Evolutionary conservation across 2,888 invertebrate genomes (phyloP), one percentile per base, ranked within the genome.

Genomic region (Aphrophora alni): DNA sequence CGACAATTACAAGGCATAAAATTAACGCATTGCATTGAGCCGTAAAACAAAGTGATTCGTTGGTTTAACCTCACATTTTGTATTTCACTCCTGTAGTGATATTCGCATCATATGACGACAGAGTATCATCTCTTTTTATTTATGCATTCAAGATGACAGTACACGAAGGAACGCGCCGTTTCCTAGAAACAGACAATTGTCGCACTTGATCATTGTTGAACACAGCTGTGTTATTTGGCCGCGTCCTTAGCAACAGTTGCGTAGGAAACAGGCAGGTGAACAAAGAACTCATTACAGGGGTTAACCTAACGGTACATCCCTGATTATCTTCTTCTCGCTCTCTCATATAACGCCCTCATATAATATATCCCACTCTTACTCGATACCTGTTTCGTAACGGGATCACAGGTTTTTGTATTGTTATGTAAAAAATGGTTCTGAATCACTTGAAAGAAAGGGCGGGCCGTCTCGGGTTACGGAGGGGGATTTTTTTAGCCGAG

Each of bases 341-440:
- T 59, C 21, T 59, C 59, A 59, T 21, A 59, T 59, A 59, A 59
- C 59, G 59, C 59, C 59, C 59, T n/a, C 59, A 59, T 59, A 59
- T 59, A 3, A 21, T 21, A n/a, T n/a, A 14, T 59, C 21, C 21
- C 59, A 21, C 59, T 59, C 59, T 14, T 7, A 21, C 44, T 44
- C 44, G 33, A 33, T 44, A 59, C 59, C 59, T 59, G 59, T 59
- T 59, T 21, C 59, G 59, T 59, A 59, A 59, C 59, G 59, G 59
- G 59, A 59, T 14, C 59, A 2, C 21, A 4, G 59, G 59, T 17
- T 59, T 59, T 59, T 59, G n/a, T 59, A 59, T 59, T 59, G 21
- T 59, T 59, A 21, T 59, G 59, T 59, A 59, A 59, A 59, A 59
- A 59, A 59, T 21, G 59, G 59, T 59, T 59, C 21, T 59, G 59